phyloP scores from a whole-genome alignment of 2,113 vertebrate genomes.

The Proteles cristata region DNA sequence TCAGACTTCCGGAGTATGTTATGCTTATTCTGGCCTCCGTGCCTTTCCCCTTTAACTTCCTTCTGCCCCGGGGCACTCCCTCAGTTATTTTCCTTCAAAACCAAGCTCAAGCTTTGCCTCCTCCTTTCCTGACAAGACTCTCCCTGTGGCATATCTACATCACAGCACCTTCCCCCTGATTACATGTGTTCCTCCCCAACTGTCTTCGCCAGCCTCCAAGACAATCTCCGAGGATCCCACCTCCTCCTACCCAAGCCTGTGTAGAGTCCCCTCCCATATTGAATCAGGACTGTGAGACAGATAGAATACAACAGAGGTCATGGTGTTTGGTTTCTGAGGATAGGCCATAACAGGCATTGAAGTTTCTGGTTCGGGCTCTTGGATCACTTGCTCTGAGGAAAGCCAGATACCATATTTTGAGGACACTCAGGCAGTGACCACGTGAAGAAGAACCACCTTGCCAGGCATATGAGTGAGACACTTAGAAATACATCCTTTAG shows the following conservation, averaged over 20 bases:
- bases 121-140: neutral
- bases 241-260: neutral
- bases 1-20: neutral
- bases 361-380: neutral
- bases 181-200: neutral
- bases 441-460: neutral
- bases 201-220: neutral
- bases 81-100: neutral
- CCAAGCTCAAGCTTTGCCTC: neutral
- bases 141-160: neutral
- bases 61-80: neutral
- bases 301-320: neutral
- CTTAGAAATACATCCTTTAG: neutral
- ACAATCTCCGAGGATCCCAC: neutral
- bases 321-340: neutral
- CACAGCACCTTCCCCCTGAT: neutral
- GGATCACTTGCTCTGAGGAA: neutral
- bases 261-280: neutral
- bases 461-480: neutral
- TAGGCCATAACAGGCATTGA: neutral
- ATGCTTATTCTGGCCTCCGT: neutral
- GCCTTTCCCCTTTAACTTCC: neutral
- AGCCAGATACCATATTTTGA: neutral
- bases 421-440: neutral
- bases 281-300: neutral